A percentile compares a stretch with the other conserved stretches of the same genome.
Evolutionary conservation across 2,113 vertebrate species (phyloP).

Genomic region (Nannospalax galili): DNA sequence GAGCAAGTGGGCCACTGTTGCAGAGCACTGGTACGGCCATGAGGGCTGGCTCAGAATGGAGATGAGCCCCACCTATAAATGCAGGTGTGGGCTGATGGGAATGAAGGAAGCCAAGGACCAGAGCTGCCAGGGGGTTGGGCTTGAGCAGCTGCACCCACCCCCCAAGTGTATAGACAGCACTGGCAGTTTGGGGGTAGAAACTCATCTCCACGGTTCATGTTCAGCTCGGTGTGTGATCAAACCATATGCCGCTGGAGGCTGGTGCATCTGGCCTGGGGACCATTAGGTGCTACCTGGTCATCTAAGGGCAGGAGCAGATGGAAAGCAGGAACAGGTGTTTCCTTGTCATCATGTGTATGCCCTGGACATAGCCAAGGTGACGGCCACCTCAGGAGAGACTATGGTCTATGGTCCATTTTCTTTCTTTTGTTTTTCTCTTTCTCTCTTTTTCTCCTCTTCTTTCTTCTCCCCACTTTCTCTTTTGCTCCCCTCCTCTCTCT

Average conservation of each 20-base stretch:
- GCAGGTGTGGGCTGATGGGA: neutral
- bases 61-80: neutral
- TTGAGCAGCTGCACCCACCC: too few relatives aligned
- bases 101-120: fast-evolving
- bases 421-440: neutral
- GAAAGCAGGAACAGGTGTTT: too few relatives aligned
- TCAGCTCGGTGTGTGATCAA: neutral
- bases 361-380: too few relatives aligned
- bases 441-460: too few relatives aligned
- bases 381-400: fast-evolving
- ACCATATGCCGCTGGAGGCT: neutral
- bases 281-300: neutral
- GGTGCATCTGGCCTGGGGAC: fast-evolving
- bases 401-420: too few relatives aligned
- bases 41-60: neutral
- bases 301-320: neutral
- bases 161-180: fast-evolving
- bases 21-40: fast-evolving
- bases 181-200: neutral
- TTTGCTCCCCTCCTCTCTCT: fast-evolving
- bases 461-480: fast-evolving
- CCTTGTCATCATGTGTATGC: neutral
- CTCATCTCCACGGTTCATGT: neutral
- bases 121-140: neutral
- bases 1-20: neutral